Base-by-base conservation (phyloP, 2,888 invertebrate genomes). In the Drosophila formosana region DNA sequence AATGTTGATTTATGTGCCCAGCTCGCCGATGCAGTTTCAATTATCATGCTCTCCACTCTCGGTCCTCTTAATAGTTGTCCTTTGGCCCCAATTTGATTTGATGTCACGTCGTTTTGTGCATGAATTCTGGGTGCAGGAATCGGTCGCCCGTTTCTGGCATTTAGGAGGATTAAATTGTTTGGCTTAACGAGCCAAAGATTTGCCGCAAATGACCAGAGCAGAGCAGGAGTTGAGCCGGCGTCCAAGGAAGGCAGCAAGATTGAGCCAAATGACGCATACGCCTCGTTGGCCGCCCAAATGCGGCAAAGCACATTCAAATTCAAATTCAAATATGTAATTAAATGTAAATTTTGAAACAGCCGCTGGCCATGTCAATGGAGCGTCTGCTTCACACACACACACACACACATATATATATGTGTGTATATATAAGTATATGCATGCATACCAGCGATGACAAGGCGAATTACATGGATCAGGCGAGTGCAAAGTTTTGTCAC, bases 401-500 rank as follows among this genome's bases (percentile, higher is more conserved):
- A 57, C 11, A 43, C 32, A 46, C 45, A 47, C 32, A 55, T 4
- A 32, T 3, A 32, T 0, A 32, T 9, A 32, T n/a, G n/a, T n/a
- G n/a, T n/a, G n/a, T 32, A 32, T 8, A n/a, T 37, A n/a, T 37
- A n/a, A 4, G n/a, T n/a, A 11, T 37, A 37, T 37, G n/a, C n/a
- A 37, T 37, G 37, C 9, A 52, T 49, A 66, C 30, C 34, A 23
- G 50, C 45, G 69, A 66, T 60, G 77, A 79, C 82, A 79, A 69
- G 80, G 61, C 66, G 69, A 56, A 72, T 77, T 82, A 82, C 75
- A 80, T 72, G 81, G 78, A 75, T 75, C 78, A 71, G 68, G 82
- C 74, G 67, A 85, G 82, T 79, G 80, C 79, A 80, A 90, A 90
- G 82, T 89, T 89, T 89, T 83, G 90, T 85, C 90, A 82, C 88